phyloP scores from a whole-genome alignment of 2,113 vertebrate species.

The Hippotragus niger region DNA sequence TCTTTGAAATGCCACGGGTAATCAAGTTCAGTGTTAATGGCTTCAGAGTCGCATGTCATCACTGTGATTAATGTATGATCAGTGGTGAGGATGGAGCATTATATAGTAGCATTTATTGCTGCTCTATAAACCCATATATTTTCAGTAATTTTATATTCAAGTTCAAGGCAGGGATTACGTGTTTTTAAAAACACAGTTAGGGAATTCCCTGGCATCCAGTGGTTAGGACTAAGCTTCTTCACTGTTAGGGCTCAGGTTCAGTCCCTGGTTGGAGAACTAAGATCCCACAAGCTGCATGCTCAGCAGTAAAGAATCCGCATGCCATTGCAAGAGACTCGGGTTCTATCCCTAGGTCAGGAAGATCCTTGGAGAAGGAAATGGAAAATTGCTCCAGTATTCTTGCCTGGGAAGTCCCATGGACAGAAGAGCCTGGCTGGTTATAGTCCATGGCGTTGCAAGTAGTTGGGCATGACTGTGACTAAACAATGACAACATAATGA shows the following conservation, averaged over 20 bases:
- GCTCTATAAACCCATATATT: slow-evolving; percentile 22
- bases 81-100: slow-evolving; percentile 58
- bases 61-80: slow-evolving; percentile 69
- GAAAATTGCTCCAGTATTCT: background rate
- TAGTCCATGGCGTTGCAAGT: background rate
- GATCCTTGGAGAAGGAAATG: background rate
- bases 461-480: background rate
- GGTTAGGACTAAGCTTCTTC: background rate
- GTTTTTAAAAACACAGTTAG: background rate
- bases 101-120: slow-evolving; percentile 39
- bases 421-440: background rate
- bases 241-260: background rate
- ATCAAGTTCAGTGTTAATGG: slow-evolving; percentile 75
- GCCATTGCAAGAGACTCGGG: background rate
- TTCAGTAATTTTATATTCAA: slow-evolving; percentile 55
- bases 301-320: background rate
- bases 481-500: background rate
- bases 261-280: background rate
- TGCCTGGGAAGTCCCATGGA: background rate
- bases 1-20: slow-evolving; percentile 73
- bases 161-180: background rate
- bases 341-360: background rate
- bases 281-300: background rate
- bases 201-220: background rate
- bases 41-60: slow-evolving; percentile 68